Conservation (phyloP, 2,888 invertebrate genomes). For the Cerastis rubricosa region DNA sequence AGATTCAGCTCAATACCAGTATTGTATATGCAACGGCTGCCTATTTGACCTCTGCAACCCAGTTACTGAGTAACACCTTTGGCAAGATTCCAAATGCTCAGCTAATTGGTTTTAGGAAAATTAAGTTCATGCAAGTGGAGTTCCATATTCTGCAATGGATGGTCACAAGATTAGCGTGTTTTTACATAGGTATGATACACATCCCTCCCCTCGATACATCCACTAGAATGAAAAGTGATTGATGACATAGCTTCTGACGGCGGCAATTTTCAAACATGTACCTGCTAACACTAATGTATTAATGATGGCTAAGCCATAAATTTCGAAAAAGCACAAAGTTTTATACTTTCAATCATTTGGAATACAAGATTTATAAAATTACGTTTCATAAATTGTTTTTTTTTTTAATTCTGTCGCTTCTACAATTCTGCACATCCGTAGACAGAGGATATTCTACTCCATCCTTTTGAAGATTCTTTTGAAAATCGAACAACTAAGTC, state of each 20-base stretch:
- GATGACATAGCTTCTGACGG: slow-evolving; percentile 14
- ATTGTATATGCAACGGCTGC: neutral
- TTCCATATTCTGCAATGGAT: neutral
- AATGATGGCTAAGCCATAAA: neutral
- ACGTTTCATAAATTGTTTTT: neutral
- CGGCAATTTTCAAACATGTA: neutral
- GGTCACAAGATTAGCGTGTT: neutral
- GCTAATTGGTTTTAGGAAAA: neutral
- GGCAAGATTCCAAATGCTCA: neutral
- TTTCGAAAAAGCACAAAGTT: neutral
- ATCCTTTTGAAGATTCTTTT: neutral
- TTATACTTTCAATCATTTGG: neutral
- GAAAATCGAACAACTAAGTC: neutral
- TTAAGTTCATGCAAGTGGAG: neutral
- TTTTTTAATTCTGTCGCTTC: too few species aligned
- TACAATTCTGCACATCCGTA: too few species aligned
- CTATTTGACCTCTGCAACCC: neutral
- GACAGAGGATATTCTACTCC: neutral
- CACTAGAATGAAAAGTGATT: slow-evolving; percentile 14
- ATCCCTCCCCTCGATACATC: neutral
- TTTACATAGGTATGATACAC: slow-evolving; percentile 8
- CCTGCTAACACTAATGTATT: neutral
- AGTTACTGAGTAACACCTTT: neutral
- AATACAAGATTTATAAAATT: neutral
- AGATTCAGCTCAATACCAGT: neutral